These are phyloP conservation scores for Scolopax bukidnonensis DNA, from an alignment of 2,797 vertebrate genomes.

Conservation along the genomic window DNA sequence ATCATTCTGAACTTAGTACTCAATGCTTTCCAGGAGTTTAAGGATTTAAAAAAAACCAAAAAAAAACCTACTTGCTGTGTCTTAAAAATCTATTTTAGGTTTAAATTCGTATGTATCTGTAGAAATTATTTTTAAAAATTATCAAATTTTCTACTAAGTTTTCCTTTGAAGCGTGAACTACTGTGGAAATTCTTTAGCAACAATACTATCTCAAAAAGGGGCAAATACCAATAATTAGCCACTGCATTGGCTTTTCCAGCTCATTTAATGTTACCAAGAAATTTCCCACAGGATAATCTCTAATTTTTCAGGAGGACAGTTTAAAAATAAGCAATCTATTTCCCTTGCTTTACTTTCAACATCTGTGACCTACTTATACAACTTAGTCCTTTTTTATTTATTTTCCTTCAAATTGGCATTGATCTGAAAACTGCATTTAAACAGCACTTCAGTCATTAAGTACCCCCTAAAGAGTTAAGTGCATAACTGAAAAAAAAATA, in stretches of 20 bases:
- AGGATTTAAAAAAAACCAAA: background rate
- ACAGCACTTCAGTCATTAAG: background rate
- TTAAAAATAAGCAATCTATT: slow-evolving; percentile 56
- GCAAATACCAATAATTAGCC: background rate
- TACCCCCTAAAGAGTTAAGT: background rate
- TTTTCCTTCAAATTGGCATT: background rate
- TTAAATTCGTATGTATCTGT: background rate
- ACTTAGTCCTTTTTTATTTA: background rate
- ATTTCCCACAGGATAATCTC: slow-evolving; percentile 51
- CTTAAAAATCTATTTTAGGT: background rate
- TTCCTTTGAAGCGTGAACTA: background rate
- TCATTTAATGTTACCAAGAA: background rate
- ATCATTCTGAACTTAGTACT: background rate
- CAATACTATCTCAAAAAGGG: background rate
- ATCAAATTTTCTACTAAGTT: background rate
- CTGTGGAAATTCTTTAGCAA: background rate
- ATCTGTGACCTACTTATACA: slow-evolving; percentile 45
- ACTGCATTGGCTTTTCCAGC: background rate
- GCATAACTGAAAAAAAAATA: background rate
- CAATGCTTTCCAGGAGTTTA: background rate
- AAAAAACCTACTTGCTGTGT: background rate
- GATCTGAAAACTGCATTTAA: background rate
- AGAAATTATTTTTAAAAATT: background rate
- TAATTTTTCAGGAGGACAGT: slow-evolving; percentile 42
- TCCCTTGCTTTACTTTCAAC: background rate